Base-by-base conservation (phyloP, 2,888 invertebrate genomes). In the Aporophyla lueneburgensis region DNA sequence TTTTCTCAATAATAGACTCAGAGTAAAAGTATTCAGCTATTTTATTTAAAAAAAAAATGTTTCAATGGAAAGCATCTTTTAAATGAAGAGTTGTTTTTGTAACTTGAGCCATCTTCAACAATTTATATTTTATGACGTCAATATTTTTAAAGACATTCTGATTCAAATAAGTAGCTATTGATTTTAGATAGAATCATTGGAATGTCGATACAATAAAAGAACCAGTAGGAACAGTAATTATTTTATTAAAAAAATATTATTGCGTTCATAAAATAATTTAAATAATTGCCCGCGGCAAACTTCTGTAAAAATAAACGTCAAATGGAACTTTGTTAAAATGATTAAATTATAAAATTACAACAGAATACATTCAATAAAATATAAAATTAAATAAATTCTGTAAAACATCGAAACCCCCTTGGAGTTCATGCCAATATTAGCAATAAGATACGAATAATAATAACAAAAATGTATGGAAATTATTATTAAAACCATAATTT, bases 281-380 rank as follows among this genome's bases (percentile, higher is more conserved):
- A 74, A 21, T 16, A 68, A 73, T 62, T 21, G 10, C 68, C 49
- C 1, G 73, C 86, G 88, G 86, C 81, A 72, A 40, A 79, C 59
- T 73, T 76, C 70, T 84, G 81, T 69, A 73, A 46, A 62, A 61
- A 27, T 49, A 70, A 71, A 76, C 62, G 53, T 56, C 77, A 74
- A 70, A 79, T 9, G 16, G 49, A 53, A 73, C 6, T 61, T 69
- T 72, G 61, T 51, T 33, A 40, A n/a, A 58, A 54, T 77, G n/a
- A 54, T 51, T 27, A 33, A 46, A 73, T 61, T 53, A 16, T 5
- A 56, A 70, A 78, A 63, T 24, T 27, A n/a, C 21, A 72, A 70
- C n/a, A 68, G 51, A 16, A 56, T 67, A 61, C n/a, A 56, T 54
- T 51, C 14, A 19, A 63, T 51, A 53, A 66, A 66, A 71, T 16